These are phyloP conservation scores for Syngnathus acus DNA, from an alignment of 2,797 vertebrate species.

Conservation along the genomic window DNA sequence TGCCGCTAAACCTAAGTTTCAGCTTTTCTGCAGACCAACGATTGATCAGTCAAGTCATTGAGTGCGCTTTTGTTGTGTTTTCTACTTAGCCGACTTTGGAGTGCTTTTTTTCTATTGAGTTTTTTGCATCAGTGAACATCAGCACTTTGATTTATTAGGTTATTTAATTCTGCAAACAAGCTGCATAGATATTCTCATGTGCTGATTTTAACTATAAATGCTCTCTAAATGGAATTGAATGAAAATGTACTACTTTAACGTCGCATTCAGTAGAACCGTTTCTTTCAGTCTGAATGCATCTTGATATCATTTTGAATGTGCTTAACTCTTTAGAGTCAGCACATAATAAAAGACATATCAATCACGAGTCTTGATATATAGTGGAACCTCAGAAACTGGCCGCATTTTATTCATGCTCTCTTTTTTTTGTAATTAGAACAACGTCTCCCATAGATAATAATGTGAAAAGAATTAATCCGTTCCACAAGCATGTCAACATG, in stretches of 20 bases:
- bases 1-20: not conserved
- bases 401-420: not conserved
- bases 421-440: not conserved
- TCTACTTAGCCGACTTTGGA: not conserved
- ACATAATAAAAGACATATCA: not conserved
- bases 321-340: not conserved
- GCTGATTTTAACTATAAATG: conserved; percentile 5
- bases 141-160: conserved; percentile 1
- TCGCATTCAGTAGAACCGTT: not conserved
- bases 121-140: not conserved
- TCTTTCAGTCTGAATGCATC: not conserved
- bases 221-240: not conserved
- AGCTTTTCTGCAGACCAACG: not conserved
- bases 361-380: not conserved
- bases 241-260: not conserved
- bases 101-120: not conserved
- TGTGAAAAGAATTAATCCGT: not conserved
- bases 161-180: conserved; percentile 5
- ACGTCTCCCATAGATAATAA: not conserved
- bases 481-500: no score
- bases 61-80: not conserved
- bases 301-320: not conserved
- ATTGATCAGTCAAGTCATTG: not conserved
- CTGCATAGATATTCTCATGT: not conserved
- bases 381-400: not conserved